Percentiles rank a stretch among this genome's conserved stretches.
Evolutionary conservation across 2,113 vertebrate species (phyloP).

Genomic region (Tetrao urogallus): DNA sequence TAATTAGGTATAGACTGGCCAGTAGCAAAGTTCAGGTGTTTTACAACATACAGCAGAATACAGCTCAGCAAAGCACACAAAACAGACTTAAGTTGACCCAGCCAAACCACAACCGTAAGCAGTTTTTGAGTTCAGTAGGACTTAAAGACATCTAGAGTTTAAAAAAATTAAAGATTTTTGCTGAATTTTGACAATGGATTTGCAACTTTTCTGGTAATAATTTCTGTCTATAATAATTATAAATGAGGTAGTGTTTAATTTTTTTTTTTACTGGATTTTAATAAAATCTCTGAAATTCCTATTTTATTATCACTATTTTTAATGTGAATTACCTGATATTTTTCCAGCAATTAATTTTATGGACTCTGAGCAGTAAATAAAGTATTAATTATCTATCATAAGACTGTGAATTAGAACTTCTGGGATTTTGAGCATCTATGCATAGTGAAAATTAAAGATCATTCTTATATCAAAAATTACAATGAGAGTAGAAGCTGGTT

Average conservation of each 20-base stretch:
- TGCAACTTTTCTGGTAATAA: background rate
- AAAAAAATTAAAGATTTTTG: background rate
- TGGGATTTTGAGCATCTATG: background rate
- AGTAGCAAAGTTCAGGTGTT: slow-evolving; percentile 16
- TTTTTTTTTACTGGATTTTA: background rate
- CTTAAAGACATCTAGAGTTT: background rate
- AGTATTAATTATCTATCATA: background rate
- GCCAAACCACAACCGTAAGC: background rate
- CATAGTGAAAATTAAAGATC: background rate
- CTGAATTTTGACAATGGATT: background rate
- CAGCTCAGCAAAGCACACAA: background rate
- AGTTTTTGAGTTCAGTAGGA: background rate
- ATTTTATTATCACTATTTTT: background rate
- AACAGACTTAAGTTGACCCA: background rate
- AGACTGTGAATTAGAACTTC: background rate
- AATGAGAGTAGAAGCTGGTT: background rate
- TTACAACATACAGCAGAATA: background rate
- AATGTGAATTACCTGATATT: background rate
- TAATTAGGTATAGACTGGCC: background rate
- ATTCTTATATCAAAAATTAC: background rate
- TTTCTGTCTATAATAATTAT: background rate
- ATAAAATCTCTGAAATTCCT: background rate
- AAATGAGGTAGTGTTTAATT: background rate
- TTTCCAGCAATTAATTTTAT: background rate
- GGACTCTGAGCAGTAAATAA: background rate